Base-by-base conservation (phyloP, 1,140 invertebrate genomes). In the Drosophila ambigua region DNA sequence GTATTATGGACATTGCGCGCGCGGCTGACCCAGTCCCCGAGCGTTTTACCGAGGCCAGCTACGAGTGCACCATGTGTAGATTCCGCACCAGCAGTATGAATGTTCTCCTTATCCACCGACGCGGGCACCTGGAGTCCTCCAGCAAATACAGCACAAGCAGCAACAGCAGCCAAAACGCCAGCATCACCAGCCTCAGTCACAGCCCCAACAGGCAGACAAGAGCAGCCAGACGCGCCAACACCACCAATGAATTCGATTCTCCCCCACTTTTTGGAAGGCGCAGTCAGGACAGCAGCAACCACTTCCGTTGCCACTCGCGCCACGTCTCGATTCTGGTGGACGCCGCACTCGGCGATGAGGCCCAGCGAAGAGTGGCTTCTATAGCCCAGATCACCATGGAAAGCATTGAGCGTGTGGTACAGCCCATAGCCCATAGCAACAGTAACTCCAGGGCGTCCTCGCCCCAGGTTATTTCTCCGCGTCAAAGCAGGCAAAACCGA, bases 291-390 rank as follows among this genome's bases (percentile, higher is more conserved):
- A 53, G 59, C 46, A 45, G 35, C 20, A 64, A 62, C 2, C 53
- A 52, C 11, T 74, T 75, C 1, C 81, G 81, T 23, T 81, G 82
- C 8, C 73, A 71, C 1, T 81, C 81, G 15, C 73, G 81, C 0
- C 82, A 82, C 44, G 81, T 87, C 0, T 85, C 82, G 48, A 85
- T 85, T 7, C 55, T 82, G 51, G 78, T 85, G 20, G 82, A 87
- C 23, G 82, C 69, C 0, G 41, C 71, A 4, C 52, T 85, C 0
- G 75, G 69, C 2, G 65, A 65, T 6, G 78, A 61, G 59, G 74
- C 61, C 7, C 74, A 82, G 11, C 39, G 59, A 7, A 61, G 54
- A 41, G 74, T 85, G 45, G 69, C 54, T 0, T 59, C 11, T 9
- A 85, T 85, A 13, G 83, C 74, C 4, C 58, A 75, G 28, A 5